A percentile compares a stretch with the other conserved stretches of the same genome.
Evolutionary conservation across 2,113 vertebrate species (phyloP).

Genomic region (Brienomyrus longianalis): DNA sequence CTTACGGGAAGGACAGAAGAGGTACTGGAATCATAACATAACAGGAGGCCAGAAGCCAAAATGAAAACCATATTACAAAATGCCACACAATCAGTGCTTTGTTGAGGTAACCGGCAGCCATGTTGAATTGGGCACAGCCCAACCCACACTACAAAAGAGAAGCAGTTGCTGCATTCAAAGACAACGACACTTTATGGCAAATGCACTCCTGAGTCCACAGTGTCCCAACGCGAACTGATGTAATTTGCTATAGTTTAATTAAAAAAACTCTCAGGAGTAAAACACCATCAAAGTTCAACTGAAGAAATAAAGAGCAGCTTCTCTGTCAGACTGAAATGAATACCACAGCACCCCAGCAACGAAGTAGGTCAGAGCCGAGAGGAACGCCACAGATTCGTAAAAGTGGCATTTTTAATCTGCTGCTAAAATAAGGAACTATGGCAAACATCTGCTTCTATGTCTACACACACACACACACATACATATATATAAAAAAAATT

Average conservation of each 20-base stretch:
- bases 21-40: neutral
- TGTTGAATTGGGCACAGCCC: neutral
- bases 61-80: neutral
- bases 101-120: neutral
- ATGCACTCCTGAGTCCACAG: neutral
- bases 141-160: neutral
- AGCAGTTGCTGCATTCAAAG: neutral
- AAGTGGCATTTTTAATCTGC: neutral
- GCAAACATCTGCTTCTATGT: neutral
- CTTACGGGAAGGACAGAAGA: slow-evolving; percentile 33
- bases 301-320: neutral
- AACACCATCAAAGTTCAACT: neutral
- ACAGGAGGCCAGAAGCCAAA: neutral
- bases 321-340: neutral
- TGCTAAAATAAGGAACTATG: neutral
- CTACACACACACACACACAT: neutral
- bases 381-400: neutral
- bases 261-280: neutral
- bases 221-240: neutral
- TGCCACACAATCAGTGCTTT: neutral
- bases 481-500: neutral
- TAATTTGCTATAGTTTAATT: neutral
- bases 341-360: neutral
- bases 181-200: neutral
- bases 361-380: neutral